These are phyloP conservation scores for Graptemys geographica DNA, from an alignment of 2,797 vertebrate species.

Conservation along the genomic window DNA sequence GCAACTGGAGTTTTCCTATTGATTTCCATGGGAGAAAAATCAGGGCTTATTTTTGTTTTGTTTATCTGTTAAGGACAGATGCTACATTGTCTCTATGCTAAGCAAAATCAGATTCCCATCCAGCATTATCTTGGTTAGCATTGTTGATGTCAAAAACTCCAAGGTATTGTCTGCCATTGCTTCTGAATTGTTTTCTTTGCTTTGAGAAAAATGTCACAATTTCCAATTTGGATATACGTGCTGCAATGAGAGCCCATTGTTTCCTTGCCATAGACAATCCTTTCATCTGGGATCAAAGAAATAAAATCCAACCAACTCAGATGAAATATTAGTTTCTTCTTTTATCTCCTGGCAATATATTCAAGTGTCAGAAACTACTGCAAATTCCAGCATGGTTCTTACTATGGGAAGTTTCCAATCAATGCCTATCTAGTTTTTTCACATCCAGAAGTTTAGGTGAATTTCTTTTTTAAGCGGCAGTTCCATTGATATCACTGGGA, in stretches of 20 bases:
- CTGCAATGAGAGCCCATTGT: conserved; percentile 50
- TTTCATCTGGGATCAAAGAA: conserved; percentile 78
- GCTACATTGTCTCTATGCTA: conserved; percentile 33
- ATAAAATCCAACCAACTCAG: conserved; percentile 55
- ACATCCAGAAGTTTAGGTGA: not conserved
- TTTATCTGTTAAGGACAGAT: conserved; percentile 20
- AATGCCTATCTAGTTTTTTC: not conserved
- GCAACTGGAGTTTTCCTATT: conserved; percentile 30
- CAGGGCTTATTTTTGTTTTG: rapidly evolving
- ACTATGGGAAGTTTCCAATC: not conserved
- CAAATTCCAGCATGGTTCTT: conserved; percentile 5
- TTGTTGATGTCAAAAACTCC: not conserved
- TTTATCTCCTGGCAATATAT: conserved; percentile 22
- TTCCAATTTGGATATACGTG: conserved; percentile 40
- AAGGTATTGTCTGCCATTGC: not conserved
- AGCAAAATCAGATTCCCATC: conserved; percentile 10
- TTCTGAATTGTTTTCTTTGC: conserved; percentile 45
- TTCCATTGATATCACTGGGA: not conserved
- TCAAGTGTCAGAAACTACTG: conserved; percentile 12
- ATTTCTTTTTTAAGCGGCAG: not conserved
- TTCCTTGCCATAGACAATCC: conserved; percentile 51
- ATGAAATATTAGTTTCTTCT: conserved; percentile 42
- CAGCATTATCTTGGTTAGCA: not conserved
- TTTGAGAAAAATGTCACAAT: conserved; percentile 51
- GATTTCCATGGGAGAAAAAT: conserved; percentile 23